Percentiles rank a stretch among this genome's conserved stretches.
These are phyloP conservation scores for Vulpes lagopus DNA, from an alignment of 2,113 vertebrate species.

Conservation along the genomic window DNA sequence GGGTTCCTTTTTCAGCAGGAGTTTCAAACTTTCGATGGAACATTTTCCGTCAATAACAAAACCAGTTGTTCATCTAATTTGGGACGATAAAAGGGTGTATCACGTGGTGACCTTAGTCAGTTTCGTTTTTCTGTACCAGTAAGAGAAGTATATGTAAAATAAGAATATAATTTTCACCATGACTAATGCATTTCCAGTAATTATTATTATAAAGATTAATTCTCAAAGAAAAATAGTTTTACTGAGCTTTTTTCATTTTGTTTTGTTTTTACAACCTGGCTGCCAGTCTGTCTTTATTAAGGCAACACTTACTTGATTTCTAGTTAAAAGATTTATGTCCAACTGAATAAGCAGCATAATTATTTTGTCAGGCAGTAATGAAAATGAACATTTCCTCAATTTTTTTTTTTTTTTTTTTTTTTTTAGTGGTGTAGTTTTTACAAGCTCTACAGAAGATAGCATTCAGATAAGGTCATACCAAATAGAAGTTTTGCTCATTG, in stretches of 20 bases:
- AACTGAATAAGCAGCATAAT: constrained; percentile 38
- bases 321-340: constrained; percentile 55
- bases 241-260: neutral
- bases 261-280: constrained; percentile 56
- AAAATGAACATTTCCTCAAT: constrained; percentile 14
- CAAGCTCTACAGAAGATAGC: constrained; percentile 62
- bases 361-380: constrained; percentile 58
- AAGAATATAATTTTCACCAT: constrained; percentile 23
- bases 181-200: constrained; percentile 31
- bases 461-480: constrained; percentile 78
- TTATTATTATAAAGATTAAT: constrained; percentile 44
- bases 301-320: constrained; percentile 28
- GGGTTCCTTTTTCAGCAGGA: neutral
- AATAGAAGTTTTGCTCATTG: constrained; percentile 79
- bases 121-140: constrained; percentile 34
- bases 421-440: constrained; percentile 41
- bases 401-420: neutral
- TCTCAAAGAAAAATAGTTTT: constrained; percentile 56
- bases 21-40: constrained; percentile 33
- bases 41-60: constrained; percentile 35
- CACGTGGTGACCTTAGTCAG: neutral
- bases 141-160: constrained; percentile 52
- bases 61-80: constrained; percentile 21
- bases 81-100: neutral
- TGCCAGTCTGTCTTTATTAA: constrained; percentile 52